phyloP scores from a whole-genome alignment of 1,140 invertebrate genomes.

The Lordiphosa clarofinis region DNA sequence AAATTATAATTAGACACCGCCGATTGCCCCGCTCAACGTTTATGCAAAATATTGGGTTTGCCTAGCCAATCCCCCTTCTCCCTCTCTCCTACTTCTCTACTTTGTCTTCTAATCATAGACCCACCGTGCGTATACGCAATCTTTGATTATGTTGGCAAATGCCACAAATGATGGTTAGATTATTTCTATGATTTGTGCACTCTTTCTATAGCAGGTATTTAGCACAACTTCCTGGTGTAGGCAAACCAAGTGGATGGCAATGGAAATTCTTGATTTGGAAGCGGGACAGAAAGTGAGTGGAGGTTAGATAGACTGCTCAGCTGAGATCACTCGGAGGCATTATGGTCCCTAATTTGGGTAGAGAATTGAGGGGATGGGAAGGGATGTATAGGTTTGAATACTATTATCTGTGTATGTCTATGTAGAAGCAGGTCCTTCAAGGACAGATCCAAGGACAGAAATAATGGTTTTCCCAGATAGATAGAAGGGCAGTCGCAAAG shows the following conservation, averaged over 20 bases:
- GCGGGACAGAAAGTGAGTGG: conserved; percentile 20
- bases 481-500: too few species aligned
- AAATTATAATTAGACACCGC: conserved; percentile 62
- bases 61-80: neutral
- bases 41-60: conserved; percentile 65
- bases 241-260: conserved; percentile 15
- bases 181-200: conserved; percentile 13
- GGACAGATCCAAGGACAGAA: too few species aligned
- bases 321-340: too few species aligned
- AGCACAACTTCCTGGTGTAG: conserved; percentile 49
- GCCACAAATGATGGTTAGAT: conserved; percentile 11
- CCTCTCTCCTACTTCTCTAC: neutral
- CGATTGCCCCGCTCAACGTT: conserved; percentile 43
- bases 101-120: conserved; percentile 47
- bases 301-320: too few species aligned
- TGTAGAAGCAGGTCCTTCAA: too few species aligned
- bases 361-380: too few species aligned
- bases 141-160: conserved; percentile 52
- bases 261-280: conserved; percentile 50
- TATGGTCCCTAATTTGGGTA: too few species aligned
- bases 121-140: conserved; percentile 70
- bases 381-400: too few species aligned
- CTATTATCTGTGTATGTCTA: too few species aligned
- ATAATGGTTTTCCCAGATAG: too few species aligned
- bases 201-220: conserved; percentile 17